Base-by-base conservation (phyloP, 2,797 vertebrate genomes). In the Tamandua tetradactyla region DNA sequence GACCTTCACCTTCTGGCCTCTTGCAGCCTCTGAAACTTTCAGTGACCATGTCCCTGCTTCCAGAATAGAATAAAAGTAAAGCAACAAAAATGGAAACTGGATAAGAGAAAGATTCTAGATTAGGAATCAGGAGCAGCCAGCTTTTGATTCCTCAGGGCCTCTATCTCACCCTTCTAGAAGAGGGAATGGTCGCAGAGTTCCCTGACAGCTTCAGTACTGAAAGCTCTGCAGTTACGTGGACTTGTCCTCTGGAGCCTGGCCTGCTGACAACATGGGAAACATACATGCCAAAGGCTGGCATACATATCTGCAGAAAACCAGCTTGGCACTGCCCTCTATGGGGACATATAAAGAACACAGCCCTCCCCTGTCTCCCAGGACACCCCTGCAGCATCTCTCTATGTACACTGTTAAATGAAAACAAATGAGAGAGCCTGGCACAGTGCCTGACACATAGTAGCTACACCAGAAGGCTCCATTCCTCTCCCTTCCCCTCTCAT, bases 381-480 rank as follows among this genome's bases (percentile, higher is more conserved):
- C 23, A 68, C 25, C 57, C 20, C 12, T 49, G 11, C 3, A 11
- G 81, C 64, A 55, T 85, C 61, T 82, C 55, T 80, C 2, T 75
- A 5, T 42, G 59, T 42, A 20, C 69, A 47, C 12, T 42, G 22
- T 83, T 55, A 87, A 90, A 44, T 47, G 44, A 93, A 61, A 87
- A 71, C 82, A 93, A 93, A 74, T 57, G 32, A 87, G 49, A 87
- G 90, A 85, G 69, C 35, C 47, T 95, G 94, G 94, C 88, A 5
- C 68, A 30, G 59, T 68, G 91, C 91, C 94, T 87, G 83, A 66
- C 52, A 69, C 44, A 25, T 20, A 30, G 84, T 27, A 52, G 30
- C 85, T 59, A 62, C 42, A 80, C 69, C 78, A 90, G 37, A 72
- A 78, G 79, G 35, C 37, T 35, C 18, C 30, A 12, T 57, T 59